Evolutionary conservation across 2,797 vertebrate species (phyloP), one percentile per base, ranked within the genome.

Genomic region (Brachyalestes nurse): DNA sequence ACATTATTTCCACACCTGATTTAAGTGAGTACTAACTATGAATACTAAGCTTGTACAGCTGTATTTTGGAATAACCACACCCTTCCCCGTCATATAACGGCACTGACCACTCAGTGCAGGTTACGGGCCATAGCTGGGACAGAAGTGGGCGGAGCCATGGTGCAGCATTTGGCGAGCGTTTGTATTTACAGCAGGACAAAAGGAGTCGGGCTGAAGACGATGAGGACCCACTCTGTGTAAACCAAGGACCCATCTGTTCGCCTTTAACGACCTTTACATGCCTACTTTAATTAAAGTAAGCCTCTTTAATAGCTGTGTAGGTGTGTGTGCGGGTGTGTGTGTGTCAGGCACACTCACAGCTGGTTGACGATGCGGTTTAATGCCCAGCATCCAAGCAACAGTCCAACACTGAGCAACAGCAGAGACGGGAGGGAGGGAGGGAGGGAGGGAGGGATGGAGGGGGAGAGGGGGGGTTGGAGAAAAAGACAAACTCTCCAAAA

Each of bases 161-260:
- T 4, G 6, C 38, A 49, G 25, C 53, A 40, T 57, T 70, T 78
- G 51, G 57, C 34, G 2, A 40, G 40, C 34, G 16, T 47, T 57
- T 23, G 69, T 72, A 69, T 83, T 85, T 83, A 74, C 72, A 14
- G 62, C 47, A 74, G 82, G 87, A 87, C 82, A 79, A 87, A 86
- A 85, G 82, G 83, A 77, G 84, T 34, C 77, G 79, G 72, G 79
- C 72, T 38, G 82, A 82, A 88, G 87, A 91, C 90, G 91, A 90
- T 85, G 79, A 86, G 72, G 72, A 82, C 73, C 4, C 64, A 88
- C 87, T 85, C 84, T 84, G 72, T 81, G 86, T 89, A 83, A 86
- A 88, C 88, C 85, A 42, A 84, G 88, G 87, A 85, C 90, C 92
- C 92, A 93, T 93, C 92, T 93, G 92, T 88, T 92, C 87, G 3